These are phyloP conservation scores for Agriopis marginaria DNA, from an alignment of 2,888 invertebrate species.

Conservation along the genomic window DNA sequence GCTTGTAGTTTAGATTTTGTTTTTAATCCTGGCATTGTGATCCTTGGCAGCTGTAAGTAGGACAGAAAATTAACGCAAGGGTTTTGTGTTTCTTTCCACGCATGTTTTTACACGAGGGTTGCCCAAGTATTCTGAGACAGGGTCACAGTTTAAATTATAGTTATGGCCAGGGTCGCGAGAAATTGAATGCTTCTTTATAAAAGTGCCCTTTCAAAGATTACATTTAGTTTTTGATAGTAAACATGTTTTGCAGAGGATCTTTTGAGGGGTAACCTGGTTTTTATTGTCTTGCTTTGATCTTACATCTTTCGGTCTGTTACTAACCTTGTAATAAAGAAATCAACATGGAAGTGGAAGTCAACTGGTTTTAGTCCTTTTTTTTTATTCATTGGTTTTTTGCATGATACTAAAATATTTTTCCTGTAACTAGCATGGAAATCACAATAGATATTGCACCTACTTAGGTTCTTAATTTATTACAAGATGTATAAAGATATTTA, in stretches of 20 bases:
- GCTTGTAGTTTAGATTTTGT: conserved; percentile 70
- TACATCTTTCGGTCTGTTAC: conserved; percentile 52
- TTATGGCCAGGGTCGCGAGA: conserved; percentile 50
- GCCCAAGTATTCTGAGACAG: conserved; percentile 67
- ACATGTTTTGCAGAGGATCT: conserved; percentile 68
- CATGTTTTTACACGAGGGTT: conserved; percentile 67
- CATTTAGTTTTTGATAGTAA: conserved; percentile 73
- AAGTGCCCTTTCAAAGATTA: conserved; percentile 76
- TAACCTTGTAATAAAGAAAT: conserved; percentile 49
- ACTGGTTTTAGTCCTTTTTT: neutral
- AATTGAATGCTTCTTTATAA: conserved; percentile 74
- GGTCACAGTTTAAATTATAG: conserved; percentile 57
- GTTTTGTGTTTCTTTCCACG: conserved; percentile 78
- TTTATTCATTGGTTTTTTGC: neutral
- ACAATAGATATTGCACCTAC: too few species aligned
- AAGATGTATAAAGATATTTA: too few species aligned
- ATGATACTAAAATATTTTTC: neutral
- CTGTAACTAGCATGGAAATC: too few species aligned
- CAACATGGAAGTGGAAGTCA: neutral
- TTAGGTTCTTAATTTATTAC: too few species aligned
- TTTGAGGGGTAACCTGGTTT: conserved; percentile 59
- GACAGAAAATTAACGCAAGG: conserved; percentile 68
- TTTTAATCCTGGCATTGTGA: conserved; percentile 79
- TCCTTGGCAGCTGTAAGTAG: conserved; percentile 71
- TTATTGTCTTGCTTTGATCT: conserved; percentile 55